These are phyloP conservation scores for Drosophila auraria DNA, from an alignment of 1,140 invertebrate genomes.

Conservation along the genomic window DNA sequence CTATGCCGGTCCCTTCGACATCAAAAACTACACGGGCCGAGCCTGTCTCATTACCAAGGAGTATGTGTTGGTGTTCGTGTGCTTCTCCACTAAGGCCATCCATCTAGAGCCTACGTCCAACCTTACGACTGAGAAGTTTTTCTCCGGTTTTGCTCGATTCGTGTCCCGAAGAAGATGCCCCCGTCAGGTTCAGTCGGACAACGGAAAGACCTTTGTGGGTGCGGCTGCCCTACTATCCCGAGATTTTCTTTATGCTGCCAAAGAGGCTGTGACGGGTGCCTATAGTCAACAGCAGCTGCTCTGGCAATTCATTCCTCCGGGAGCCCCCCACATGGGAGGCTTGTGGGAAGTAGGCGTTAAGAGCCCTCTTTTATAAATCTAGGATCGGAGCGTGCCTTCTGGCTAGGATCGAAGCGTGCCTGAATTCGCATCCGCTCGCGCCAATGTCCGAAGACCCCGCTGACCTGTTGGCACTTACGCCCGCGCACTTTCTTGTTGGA, in stretches of 20 bases:
- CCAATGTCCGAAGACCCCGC: background rate
- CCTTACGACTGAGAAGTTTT: background rate
- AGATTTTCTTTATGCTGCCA: background rate
- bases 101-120: conserved; percentile 1
- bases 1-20: background rate
- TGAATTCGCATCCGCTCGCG: background rate
- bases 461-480: too few relatives aligned
- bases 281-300: background rate
- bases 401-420: background rate
- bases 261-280: background rate
- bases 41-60: background rate
- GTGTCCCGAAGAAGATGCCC: conserved; percentile 1
- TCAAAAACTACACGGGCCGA: background rate
- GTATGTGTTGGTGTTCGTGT: background rate
- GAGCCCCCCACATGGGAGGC: background rate
- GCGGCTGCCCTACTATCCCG: background rate
- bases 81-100: background rate
- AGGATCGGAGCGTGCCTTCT: background rate
- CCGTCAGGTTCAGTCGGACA: background rate
- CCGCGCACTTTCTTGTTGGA: background rate
- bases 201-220: background rate
- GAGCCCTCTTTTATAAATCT: too few relatives aligned
- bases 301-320: background rate
- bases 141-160: background rate
- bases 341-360: too few relatives aligned